These are phyloP conservation scores for Cheiracanthium punctorium DNA, from an alignment of 2,888 invertebrate genomes.

Conservation along the genomic window DNA sequence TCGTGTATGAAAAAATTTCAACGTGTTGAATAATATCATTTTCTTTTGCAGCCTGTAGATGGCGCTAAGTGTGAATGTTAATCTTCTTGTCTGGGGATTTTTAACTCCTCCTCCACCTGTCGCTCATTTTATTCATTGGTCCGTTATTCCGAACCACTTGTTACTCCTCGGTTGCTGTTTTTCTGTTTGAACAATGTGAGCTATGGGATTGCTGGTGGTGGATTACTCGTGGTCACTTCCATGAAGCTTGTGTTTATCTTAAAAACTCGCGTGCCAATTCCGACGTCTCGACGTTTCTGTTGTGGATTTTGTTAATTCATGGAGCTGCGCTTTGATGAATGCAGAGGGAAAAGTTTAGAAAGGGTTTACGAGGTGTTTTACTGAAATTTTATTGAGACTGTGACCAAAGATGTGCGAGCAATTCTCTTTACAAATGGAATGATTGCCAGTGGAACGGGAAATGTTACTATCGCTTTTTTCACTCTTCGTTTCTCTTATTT, in stretches of 20 bases:
- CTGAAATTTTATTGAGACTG: too few species aligned
- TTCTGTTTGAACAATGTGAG: neutral
- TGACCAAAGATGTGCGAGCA: neutral
- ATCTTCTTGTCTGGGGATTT: neutral
- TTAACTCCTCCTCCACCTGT: slow-evolving; percentile 2
- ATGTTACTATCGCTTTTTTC: slow-evolving; percentile 62
- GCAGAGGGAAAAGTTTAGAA: too few species aligned
- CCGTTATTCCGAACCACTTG: neutral
- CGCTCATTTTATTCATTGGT: neutral
- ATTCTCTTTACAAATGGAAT: neutral
- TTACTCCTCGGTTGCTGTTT: neutral
- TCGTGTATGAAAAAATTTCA: too few species aligned
- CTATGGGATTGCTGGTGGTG: neutral
- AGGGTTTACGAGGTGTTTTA: too few species aligned
- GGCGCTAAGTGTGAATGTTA: neutral
- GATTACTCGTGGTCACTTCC: neutral
- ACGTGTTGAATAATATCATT: too few species aligned
- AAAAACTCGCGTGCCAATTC: too few species aligned
- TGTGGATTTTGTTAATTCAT: too few species aligned
- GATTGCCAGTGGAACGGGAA: slow-evolving; percentile 17
- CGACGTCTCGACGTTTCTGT: too few species aligned
- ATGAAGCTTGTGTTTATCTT: too few species aligned
- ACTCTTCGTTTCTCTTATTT: slow-evolving; percentile 35
- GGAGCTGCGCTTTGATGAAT: too few species aligned
- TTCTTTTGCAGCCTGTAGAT: neutral